Evolutionary conservation across 2,113 vertebrate species (phyloP).

Genomic region (Tautogolabrus adspersus): DNA sequence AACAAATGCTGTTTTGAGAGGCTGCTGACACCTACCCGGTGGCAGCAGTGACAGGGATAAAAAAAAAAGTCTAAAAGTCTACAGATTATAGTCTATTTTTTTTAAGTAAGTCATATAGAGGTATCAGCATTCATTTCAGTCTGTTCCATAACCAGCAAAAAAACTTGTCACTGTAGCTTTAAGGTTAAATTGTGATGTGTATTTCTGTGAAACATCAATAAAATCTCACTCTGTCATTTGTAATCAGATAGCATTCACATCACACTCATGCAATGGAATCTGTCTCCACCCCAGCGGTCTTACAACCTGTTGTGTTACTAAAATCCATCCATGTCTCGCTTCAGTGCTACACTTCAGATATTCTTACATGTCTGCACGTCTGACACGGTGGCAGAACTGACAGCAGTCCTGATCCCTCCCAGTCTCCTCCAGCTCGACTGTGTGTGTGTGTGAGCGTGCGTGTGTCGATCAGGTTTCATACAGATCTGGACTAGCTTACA

Average conservation of each 20-base stretch:
- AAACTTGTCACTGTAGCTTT: neutral
- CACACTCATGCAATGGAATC: neutral
- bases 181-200: neutral
- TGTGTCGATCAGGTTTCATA: constrained; percentile 58
- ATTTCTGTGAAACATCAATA: constrained; percentile 4
- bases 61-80: too few species aligned
- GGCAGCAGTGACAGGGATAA: too few species aligned
- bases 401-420: constrained; percentile 33
- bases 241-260: constrained; percentile 15
- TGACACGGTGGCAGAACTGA: constrained; percentile 46
- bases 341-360: constrained; percentile 50
- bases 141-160: neutral
- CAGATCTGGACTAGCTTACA: constrained; percentile 65
- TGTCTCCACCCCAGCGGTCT: neutral
- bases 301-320: constrained; percentile 16
- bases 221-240: constrained; percentile 21
- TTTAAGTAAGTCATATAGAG: neutral
- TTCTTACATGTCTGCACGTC: constrained; percentile 22
- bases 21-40: too few species aligned
- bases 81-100: too few species aligned
- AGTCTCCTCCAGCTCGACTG: constrained; percentile 1
- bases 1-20: too few species aligned
- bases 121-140: neutral
- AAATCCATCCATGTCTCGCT: constrained; percentile 11
- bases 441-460: constrained; percentile 33